Base-by-base conservation (phyloP, 2,888 invertebrate genomes). In the Synanthedon vespiformis region DNA sequence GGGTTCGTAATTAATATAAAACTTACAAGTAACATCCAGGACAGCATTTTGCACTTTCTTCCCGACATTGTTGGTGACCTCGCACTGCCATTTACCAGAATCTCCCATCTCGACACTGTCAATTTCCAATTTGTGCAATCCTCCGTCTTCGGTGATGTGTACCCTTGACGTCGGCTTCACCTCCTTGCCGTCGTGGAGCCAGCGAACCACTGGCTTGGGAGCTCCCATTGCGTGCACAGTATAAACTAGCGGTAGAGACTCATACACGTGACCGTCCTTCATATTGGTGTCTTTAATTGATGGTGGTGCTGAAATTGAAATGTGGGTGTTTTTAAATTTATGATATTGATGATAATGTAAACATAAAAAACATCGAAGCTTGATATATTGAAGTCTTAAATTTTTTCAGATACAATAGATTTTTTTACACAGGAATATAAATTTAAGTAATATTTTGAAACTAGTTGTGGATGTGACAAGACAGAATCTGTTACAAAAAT, bases 21-120 rank as follows among this genome's bases (percentile, higher is more conserved):
- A 87, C 90, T 90, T 77, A 94, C 94, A 90, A 55, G 90, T 91
- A 48, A 96, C 90, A 22, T 91, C 90, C 11, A 97, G 82, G 41
- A 91, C 89, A 27, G 94, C 95, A 66, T 93, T 90, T 57, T 91
- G 88, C 50, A 89, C 88, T 56, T 92, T 92, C 72, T 94, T 94
- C 52, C 97, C 98, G 51, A 94, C 89, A 66, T 93, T 92, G 74
- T 97, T 97, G 64, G 90, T 90, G 52, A 97, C 89, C 56, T 93
- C 91, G 55, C 95, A 94, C 61, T 93, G 92, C 86, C 96, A 97
- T 55, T 91, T 88, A 10, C 94, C 95, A n/a, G 91, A 92, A 72
- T 97, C 96, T 10, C 88, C 89, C 61, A 92, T 71, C 54, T 90
- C 88, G 1, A 94, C 88, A 52, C 91, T 91, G 51, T 89, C 90